These are phyloP conservation scores for Ephydatia muelleri DNA, from an alignment of 37 sponge, comb jelly and placozoan genomes.

Conservation along the genomic window DNA sequence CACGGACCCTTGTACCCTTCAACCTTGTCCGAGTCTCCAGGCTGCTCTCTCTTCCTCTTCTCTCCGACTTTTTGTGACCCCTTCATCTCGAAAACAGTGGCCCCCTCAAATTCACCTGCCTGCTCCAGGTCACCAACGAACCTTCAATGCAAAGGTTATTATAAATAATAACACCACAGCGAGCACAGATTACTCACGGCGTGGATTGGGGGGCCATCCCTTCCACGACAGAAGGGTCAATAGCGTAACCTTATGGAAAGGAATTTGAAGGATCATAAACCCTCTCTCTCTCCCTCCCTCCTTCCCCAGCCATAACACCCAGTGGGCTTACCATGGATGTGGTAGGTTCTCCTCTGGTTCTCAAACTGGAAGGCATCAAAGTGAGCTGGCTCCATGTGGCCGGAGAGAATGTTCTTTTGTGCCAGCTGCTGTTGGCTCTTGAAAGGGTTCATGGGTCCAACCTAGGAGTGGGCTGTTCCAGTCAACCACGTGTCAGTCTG, in stretches of 20 bases:
- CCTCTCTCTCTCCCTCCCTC: not conserved
- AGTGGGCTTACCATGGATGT: constrained; percentile 34
- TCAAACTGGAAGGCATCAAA: constrained; percentile 94
- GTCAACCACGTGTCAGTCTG: too few relatives aligned
- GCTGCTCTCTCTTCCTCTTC: constrained; percentile 82
- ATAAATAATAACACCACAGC: not conserved
- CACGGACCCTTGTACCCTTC: constrained; percentile 96
- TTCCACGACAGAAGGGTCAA: constrained; percentile 58
- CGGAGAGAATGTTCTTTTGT: constrained; percentile 86
- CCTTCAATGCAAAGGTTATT: constrained; percentile 10
- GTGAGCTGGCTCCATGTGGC: constrained; percentile 86
- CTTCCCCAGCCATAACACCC: not conserved
- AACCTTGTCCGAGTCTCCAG: constrained; percentile 81
- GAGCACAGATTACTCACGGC: not conserved
- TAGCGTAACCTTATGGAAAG: constrained; percentile 64
- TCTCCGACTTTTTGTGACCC: constrained; percentile 39
- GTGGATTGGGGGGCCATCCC: not conserved
- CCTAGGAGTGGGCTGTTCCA: constrained; percentile 32
- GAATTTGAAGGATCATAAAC: not conserved
- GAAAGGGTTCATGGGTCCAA: constrained; percentile 92
- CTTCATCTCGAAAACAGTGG: constrained; percentile 84
- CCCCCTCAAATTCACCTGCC: constrained; percentile 57
- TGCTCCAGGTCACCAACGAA: constrained; percentile 78
- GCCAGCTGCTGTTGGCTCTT: constrained; percentile 84
- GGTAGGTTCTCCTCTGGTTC: constrained; percentile 92